phyloP scores from a whole-genome alignment of 1,140 invertebrate species.

The Drosophila saltans region DNA sequence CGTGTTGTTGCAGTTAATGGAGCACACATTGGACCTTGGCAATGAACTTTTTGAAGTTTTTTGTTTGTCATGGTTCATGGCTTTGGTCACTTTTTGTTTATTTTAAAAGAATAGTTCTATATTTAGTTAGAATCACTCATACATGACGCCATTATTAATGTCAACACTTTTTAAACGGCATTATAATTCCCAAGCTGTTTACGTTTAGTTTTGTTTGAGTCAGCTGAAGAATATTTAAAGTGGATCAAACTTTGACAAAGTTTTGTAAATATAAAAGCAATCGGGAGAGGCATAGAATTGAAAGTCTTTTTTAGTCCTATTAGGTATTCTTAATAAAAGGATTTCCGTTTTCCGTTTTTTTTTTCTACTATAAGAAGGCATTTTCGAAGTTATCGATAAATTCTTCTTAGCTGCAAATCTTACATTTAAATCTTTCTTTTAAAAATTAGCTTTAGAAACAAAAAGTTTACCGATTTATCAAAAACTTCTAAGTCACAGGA shows the following conservation, averaged over 20 bases:
- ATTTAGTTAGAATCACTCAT: constrained; percentile 38
- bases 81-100: constrained; percentile 23
- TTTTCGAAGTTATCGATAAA: too few relatives aligned
- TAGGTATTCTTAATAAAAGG: too few relatives aligned
- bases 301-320: too few relatives aligned
- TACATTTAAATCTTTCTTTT: too few relatives aligned
- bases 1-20: neutral
- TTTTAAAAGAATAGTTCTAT: constrained; percentile 35
- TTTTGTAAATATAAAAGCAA: neutral
- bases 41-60: constrained; percentile 62
- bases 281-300: too few relatives aligned
- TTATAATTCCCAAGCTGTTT: neutral
- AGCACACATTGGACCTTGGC: constrained; percentile 46
- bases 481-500: too few relatives aligned
- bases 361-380: too few relatives aligned
- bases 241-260: neutral
- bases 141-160: constrained; percentile 13
- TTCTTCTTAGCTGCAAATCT: too few relatives aligned
- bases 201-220: neutral
- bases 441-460: too few relatives aligned
- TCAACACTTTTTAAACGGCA: neutral
- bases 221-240: too few relatives aligned
- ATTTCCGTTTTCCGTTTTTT: too few relatives aligned
- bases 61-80: constrained; percentile 57
- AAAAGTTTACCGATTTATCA: too few relatives aligned